Evolutionary conservation across 2,797 vertebrate species (phyloP).

Genomic region (Neosilurus hyrtlii): DNA sequence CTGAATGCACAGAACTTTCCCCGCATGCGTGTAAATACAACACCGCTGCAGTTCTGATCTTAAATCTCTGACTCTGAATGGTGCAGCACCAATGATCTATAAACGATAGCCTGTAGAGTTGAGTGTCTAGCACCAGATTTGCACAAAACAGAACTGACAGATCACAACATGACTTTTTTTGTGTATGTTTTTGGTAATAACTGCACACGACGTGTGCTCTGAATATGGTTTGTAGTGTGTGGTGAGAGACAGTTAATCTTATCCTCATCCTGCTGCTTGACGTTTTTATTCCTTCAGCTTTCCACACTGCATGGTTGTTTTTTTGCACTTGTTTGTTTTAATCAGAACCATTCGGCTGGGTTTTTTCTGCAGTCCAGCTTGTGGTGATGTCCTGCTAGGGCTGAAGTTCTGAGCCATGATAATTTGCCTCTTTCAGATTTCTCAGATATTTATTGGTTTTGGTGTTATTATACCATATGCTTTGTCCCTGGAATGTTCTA

Average conservation of each 20-base stretch:
- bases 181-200: background rate
- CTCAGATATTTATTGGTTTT: background rate
- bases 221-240: background rate
- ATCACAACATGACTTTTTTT: no score
- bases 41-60: background rate
- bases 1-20: background rate
- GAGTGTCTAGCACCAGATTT: no score
- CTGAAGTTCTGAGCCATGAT: background rate
- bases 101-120: background rate
- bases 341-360: no score
- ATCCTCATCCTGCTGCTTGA: background rate
- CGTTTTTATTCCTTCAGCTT: background rate
- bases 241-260: background rate
- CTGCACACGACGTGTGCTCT: no score
- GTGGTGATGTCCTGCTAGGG: background rate
- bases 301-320: background rate
- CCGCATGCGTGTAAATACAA: background rate
- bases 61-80: background rate
- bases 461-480: no score
- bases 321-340: background rate
- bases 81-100: background rate
- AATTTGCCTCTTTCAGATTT: background rate
- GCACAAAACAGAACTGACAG: background rate
- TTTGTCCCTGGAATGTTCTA: no score
- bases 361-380: background rate